Evolutionary conservation across 1,140 invertebrate species (phyloP), one percentile per base, ranked within the genome.

Genomic region (Diploscapter pachys): DNA sequence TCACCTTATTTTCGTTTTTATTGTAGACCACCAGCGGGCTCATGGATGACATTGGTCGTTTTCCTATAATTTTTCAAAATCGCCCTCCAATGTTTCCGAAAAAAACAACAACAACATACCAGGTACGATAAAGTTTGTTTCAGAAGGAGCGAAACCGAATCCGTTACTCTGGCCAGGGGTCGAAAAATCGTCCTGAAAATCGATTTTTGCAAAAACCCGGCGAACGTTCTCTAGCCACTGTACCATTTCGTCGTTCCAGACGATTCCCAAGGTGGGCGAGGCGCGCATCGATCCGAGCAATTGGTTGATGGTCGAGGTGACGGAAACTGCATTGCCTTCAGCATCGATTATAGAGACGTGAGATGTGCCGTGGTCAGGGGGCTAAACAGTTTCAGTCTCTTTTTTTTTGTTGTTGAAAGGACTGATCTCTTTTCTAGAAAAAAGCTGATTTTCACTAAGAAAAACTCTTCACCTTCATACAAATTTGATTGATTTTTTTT

Each of bases 41-140:
- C 92, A 96, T 96, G 3, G 94, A 96, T 0, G 94, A 96, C 77
- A 97, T 86, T 0, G 96, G 91, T 52, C 93, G 88, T 85, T 98
- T 98, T 13, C 91, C 31, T 31, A 31, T 31, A 31, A 1, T 31
- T 31, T 31, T 1, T 31, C 31, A 31, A 31, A 31, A 31, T 31
- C 31, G 1, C 31, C 31, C 31, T 31, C 31, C 31, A 31, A 31
- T 31, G 31, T 31, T 31, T 31, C 31, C 31, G 31, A 31, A 31
- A 31, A 31, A 31, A 31, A 31, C n/a, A n/a, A n/a, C n/a, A n/a
- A n/a, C n/a, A n/a, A n/a, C 31, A 31, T 31, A 31, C 31, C 90
- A 48, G 89, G 86, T 72, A 80, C 72, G 67, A 98, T 92, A 74
- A 89, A 90, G 88, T 99, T 98, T 3, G 90, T 90, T 6, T 89